Percentiles rank a stretch among this genome's conserved stretches.
Evolutionary conservation across 1,140 invertebrate genomes (phyloP).

Genomic region (Hyphantria cunea): DNA sequence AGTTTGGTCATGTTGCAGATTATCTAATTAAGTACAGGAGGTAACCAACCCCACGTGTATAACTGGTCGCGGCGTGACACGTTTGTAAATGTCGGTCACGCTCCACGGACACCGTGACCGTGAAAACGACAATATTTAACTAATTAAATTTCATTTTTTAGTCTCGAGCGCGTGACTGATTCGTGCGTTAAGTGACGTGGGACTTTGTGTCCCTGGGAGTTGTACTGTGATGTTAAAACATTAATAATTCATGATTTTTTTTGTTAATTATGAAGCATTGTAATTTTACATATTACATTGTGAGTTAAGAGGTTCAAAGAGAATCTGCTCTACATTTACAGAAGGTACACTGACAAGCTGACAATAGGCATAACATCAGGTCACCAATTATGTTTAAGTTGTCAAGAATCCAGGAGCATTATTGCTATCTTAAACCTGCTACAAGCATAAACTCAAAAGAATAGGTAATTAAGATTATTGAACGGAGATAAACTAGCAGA

Average conservation of each 20-base stretch:
- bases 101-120: conserved; percentile 1
- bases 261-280: no score
- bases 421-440: no score
- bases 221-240: background rate
- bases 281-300: no score
- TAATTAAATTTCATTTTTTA: conserved; percentile 2
- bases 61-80: background rate
- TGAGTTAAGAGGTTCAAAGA: no score
- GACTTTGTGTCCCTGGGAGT: background rate
- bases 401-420: no score
- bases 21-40: conserved; percentile 6
- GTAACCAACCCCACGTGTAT: background rate
- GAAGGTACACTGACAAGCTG: no score
- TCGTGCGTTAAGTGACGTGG: background rate
- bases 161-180: conserved; percentile 10
- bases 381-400: no score
- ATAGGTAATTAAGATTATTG: no score
- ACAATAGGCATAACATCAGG: no score
- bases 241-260: background rate
- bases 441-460: no score
- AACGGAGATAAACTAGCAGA: no score
- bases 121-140: conserved; percentile 1
- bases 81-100: conserved; percentile 2
- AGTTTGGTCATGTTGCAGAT: background rate
- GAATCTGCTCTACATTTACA: no score